Conservation (phyloP, 2,113 vertebrate genomes). For the Oreocharis arfaki region DNA sequence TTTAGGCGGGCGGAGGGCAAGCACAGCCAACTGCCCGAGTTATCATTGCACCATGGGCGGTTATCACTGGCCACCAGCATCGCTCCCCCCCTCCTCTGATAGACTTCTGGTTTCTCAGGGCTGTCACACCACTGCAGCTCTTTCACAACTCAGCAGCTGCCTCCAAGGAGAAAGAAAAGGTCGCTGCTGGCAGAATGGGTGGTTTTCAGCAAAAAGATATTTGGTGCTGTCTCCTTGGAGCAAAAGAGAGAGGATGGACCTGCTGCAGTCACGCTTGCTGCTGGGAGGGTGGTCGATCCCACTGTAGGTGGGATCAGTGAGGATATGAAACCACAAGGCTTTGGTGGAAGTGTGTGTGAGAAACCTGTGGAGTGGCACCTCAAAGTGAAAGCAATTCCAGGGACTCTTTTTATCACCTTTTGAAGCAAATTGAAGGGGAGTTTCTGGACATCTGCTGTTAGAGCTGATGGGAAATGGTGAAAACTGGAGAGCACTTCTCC, state of each 20-base stretch:
- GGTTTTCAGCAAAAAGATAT: neutral
- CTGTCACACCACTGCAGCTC: neutral
- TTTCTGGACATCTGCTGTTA: neutral
- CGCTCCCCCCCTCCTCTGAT: neutral
- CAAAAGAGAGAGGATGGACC: neutral
- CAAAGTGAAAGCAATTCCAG: neutral
- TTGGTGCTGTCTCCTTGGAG: neutral
- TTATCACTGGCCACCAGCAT: constrained; percentile 19
- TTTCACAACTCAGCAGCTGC: neutral
- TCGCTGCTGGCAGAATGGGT: neutral
- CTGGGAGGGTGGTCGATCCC: neutral
- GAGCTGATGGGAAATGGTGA: neutral
- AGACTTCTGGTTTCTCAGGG: constrained; percentile 31
- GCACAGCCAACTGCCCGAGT: neutral
- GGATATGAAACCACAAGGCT: neutral
- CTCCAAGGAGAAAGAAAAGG: neutral
- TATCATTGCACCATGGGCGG: neutral
- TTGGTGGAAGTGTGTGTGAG: neutral
- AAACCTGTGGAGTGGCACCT: rapidly evolving
- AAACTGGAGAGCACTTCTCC: neutral
- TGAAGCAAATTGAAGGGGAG: neutral
- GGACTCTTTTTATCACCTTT: neutral
- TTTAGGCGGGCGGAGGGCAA: neutral
- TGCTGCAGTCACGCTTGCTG: neutral
- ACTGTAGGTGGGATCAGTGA: neutral